A percentile compares a stretch with the other conserved stretches of the same genome.
phyloP scores from a whole-genome alignment of 1,140 invertebrate genomes.

The Lucilia cuprina region DNA sequence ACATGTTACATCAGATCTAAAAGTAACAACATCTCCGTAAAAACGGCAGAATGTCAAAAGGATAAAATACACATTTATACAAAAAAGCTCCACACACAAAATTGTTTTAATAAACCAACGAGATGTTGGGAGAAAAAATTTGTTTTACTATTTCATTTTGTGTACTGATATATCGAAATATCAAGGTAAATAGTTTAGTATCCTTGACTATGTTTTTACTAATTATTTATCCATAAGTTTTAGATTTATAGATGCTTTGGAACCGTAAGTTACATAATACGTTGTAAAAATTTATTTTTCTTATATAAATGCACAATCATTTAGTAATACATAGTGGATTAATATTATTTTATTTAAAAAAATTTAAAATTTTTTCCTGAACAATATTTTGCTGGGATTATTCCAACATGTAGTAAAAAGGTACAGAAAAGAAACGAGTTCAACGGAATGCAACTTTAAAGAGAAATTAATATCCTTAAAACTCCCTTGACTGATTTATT shows the following conservation, averaged over 20 bases:
- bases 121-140: neutral
- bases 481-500: constrained; percentile 45
- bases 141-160: too few species aligned
- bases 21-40: neutral
- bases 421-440: constrained; percentile 22
- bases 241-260: too few species aligned
- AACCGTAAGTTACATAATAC: too few species aligned
- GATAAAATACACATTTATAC: constrained; percentile 31
- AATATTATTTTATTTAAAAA: too few species aligned
- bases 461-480: constrained; percentile 45
- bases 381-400: neutral
- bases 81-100: neutral
- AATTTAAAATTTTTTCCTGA: too few species aligned
- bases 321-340: too few species aligned
- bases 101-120: neutral
- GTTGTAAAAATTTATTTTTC: too few species aligned
- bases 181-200: too few species aligned
- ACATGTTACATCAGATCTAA: neutral
- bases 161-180: too few species aligned
- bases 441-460: constrained; percentile 42
- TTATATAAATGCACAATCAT: too few species aligned
- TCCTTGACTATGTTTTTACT: too few species aligned
- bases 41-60: constrained; percentile 40
- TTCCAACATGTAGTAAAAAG: neutral
- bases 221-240: too few species aligned